Percentiles rank a stretch among this genome's conserved stretches.
phyloP scores from a whole-genome alignment of 2,797 vertebrate species.

The Falco naumanni region DNA sequence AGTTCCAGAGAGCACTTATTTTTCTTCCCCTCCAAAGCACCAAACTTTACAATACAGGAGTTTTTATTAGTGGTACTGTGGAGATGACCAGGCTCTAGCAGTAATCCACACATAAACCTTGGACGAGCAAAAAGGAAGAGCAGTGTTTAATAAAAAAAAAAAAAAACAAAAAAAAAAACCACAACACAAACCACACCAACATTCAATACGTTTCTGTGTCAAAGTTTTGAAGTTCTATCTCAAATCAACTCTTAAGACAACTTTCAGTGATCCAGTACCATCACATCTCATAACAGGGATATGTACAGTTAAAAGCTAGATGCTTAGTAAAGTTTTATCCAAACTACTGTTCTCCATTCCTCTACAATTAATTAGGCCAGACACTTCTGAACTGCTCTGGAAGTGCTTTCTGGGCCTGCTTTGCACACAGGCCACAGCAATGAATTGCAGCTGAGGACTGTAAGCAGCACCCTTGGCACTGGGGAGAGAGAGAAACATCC shows the following conservation, averaged over 20 bases:
- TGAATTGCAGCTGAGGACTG: neutral
- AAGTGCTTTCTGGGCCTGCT: neutral
- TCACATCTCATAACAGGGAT: neutral
- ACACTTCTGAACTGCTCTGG: neutral
- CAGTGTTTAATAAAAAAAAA: neutral
- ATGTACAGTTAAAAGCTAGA: neutral
- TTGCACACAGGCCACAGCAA: neutral
- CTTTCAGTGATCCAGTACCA: neutral
- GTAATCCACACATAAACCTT: neutral
- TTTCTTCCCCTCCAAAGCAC: neutral
- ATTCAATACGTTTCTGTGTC: neutral
- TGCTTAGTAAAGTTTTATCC: neutral
- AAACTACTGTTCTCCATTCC: neutral
- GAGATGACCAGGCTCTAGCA: neutral
- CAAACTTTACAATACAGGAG: neutral
- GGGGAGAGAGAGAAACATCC: neutral
- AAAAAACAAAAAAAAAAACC: neutral
- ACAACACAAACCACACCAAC: no score
- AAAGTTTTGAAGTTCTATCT: neutral
- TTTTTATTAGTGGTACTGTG: neutral
- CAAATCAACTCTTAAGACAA: neutral
- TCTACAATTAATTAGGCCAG: neutral
- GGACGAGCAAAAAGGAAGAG: neutral
- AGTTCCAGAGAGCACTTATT: neutral
- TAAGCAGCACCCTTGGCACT: neutral